Conservation (phyloP, 2,797 vertebrate genomes). For the Paguma larvata region DNA sequence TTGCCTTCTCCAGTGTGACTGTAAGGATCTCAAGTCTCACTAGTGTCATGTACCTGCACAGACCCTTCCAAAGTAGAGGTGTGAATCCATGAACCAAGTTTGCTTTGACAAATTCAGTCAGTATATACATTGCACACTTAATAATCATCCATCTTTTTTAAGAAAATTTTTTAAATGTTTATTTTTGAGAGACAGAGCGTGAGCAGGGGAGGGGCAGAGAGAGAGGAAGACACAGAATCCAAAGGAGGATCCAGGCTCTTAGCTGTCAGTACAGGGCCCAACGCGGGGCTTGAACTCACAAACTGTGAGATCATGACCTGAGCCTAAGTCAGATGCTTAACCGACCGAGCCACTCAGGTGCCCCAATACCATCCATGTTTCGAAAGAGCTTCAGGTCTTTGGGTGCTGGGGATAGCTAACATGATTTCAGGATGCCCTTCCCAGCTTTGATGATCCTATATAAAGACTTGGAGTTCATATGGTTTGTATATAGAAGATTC, state of each 20-base stretch:
- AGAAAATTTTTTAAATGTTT: too few species aligned
- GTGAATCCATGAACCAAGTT: neutral
- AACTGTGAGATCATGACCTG: too few species aligned
- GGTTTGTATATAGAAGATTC: neutral
- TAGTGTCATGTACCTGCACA: neutral
- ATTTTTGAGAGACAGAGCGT: too few species aligned
- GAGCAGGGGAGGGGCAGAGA: too few species aligned
- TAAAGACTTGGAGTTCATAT: slow-evolving; percentile 21
- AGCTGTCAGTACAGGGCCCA: too few species aligned
- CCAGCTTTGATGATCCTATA: neutral
- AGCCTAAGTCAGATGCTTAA: too few species aligned
- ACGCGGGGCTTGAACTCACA: too few species aligned
- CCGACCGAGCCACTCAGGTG: too few species aligned
- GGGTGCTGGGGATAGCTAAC: neutral
- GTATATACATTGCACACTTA: neutral
- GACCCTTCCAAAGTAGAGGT: neutral
- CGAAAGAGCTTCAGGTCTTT: neutral
- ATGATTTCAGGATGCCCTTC: neutral
- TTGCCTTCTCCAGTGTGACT: slow-evolving; percentile 85
- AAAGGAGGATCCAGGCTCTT: too few species aligned
- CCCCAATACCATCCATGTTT: neutral
- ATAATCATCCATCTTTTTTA: too few species aligned
- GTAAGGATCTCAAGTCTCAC: slow-evolving; percentile 76
- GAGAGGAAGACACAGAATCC: too few species aligned
- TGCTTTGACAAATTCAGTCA: neutral